Conservation (phyloP, 2,113 vertebrate species). For the Epinephelus lanceolatus region DNA sequence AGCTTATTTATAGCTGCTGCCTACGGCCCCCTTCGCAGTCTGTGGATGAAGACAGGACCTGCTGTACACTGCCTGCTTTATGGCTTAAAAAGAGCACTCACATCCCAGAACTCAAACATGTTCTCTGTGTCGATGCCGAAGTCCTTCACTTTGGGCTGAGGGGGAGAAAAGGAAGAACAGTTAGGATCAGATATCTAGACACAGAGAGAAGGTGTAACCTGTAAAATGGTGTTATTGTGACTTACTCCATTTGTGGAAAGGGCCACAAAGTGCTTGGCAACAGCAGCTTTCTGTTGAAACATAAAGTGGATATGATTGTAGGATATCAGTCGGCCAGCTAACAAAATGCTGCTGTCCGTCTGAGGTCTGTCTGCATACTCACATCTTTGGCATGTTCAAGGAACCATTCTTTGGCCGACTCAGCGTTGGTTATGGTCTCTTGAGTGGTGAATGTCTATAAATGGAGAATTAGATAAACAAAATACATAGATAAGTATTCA, state of each 20-base stretch:
- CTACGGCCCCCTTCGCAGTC: constrained; percentile 27
- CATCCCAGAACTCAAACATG: constrained; percentile 99
- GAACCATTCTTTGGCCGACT: constrained; percentile 97
- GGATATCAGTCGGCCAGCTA: not conserved
- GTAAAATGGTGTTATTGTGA: constrained; percentile 34
- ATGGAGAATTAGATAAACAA: constrained; percentile 6
- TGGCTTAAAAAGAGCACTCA: constrained; percentile 81
- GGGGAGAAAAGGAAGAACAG: constrained; percentile 16
- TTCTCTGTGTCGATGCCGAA: constrained; percentile 97
- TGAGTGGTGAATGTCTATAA: constrained; percentile 98
- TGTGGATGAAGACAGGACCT: not conserved
- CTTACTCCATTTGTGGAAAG: constrained; percentile 97
- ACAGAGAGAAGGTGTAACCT: not conserved
- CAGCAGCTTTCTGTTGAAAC: constrained; percentile 87
- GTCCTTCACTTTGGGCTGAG: constrained; percentile 95
- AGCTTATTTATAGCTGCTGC: constrained; percentile 81
- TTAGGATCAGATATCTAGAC: constrained; percentile 2
- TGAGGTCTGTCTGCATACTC: constrained; percentile 73
- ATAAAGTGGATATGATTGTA: not conserved
- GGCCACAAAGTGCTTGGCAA: constrained; percentile 97
- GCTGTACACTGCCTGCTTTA: constrained; percentile 26
- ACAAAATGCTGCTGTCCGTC: not conserved
- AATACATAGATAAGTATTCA: not conserved
- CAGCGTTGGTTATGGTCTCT: constrained; percentile 98
- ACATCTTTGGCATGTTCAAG: constrained; percentile 91